phyloP scores from a whole-genome alignment of 2,113 vertebrate species.

The Sinosuthora webbiana region DNA sequence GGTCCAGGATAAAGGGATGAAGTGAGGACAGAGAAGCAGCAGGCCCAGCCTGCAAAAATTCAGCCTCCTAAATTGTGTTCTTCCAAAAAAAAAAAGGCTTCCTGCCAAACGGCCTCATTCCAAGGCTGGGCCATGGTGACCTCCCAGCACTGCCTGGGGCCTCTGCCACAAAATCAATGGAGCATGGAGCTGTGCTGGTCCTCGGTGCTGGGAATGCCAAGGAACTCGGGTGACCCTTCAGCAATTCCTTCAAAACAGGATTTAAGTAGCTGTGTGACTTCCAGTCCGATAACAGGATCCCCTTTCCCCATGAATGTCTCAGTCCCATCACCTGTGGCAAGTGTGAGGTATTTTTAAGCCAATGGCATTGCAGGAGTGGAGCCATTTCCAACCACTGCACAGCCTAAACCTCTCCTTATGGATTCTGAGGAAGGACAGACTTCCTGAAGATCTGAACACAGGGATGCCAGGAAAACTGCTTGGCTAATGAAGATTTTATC shows the following conservation, averaged over 20 bases:
- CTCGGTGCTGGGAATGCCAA: slow-evolving; percentile 6
- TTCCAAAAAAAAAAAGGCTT: background rate
- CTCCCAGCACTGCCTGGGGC: background rate
- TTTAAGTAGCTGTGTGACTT: background rate
- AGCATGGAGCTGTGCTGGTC: slow-evolving; percentile 12
- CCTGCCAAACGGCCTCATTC: background rate
- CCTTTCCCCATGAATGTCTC: background rate
- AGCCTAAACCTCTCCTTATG: background rate
- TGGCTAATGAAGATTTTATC: background rate
- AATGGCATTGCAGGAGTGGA: background rate
- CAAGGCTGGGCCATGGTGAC: background rate
- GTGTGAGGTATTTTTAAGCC: background rate
- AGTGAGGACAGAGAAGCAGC: background rate
- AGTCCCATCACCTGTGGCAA: background rate
- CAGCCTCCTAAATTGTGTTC: background rate
- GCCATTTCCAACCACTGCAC: background rate
- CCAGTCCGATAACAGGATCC: background rate
- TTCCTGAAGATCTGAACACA: background rate
- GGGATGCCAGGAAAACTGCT: background rate
- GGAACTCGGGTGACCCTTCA: background rate
- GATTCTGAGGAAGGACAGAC: background rate
- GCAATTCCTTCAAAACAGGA: background rate
- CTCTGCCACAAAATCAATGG: slow-evolving; percentile 25
- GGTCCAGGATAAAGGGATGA: background rate
- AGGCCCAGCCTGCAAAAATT: background rate